Conservation (phyloP, 1,140 invertebrate genomes). For the Elysia chlorotica region DNA sequence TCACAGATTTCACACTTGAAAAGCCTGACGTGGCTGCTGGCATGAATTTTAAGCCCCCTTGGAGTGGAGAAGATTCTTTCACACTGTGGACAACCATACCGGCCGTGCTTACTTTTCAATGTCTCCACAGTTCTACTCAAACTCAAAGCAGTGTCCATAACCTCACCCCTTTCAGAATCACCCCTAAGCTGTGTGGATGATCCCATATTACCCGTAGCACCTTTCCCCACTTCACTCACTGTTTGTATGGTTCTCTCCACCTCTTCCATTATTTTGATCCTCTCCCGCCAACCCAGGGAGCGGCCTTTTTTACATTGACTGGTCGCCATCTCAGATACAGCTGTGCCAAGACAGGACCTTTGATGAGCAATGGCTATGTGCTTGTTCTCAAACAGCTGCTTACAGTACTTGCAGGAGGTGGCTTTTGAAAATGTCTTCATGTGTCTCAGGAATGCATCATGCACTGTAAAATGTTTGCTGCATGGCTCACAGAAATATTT, state of each 20-base stretch:
- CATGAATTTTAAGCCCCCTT: conserved; percentile 19
- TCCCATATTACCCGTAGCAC: no score
- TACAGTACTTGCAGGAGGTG: conserved; percentile 16
- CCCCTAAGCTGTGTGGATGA: no score
- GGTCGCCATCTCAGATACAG: no score
- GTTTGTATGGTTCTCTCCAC: no score
- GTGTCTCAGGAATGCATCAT: conserved; percentile 10
- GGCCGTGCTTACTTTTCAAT: background rate
- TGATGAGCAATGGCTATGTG: conserved; percentile 9
- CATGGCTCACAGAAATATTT: conserved; percentile 13
- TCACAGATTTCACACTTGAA: conserved; percentile 18
- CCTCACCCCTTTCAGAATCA: no score
- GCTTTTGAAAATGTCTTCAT: conserved; percentile 8
- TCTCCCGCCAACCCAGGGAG: no score
- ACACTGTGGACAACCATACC: conserved; percentile 11
- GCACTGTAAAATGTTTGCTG: conserved; percentile 6
- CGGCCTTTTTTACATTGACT: no score
- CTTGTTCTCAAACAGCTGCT: conserved; percentile 16
- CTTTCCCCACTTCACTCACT: no score
- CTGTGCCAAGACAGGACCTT: conserved; percentile 4
- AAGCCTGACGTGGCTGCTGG: conserved; percentile 10
- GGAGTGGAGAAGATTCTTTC: background rate
- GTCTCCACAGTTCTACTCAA: background rate
- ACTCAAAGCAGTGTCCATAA: no score
- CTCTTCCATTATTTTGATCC: no score